Evolutionary conservation across 2,797 vertebrate genomes (phyloP).

Genomic region (Megalops cyprinoides): DNA sequence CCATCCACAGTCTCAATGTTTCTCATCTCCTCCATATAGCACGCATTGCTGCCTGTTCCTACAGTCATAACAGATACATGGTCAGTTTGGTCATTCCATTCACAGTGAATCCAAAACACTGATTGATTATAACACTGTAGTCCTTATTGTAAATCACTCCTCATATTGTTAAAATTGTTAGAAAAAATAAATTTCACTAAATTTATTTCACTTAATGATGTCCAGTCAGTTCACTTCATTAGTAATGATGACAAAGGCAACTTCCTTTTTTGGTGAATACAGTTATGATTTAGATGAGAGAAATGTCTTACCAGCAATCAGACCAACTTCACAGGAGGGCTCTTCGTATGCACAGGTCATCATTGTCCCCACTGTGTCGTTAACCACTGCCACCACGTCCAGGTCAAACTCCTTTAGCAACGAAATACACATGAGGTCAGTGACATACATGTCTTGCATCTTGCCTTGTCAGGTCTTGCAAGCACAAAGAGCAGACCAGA

Average conservation of each 20-base stretch:
- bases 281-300: no score
- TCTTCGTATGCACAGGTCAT: constrained; percentile 99
- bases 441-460: neutral
- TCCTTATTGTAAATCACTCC: no score
- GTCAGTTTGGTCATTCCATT: neutral
- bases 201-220: no score
- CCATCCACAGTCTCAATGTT: constrained; percentile 91
- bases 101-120: neutral
- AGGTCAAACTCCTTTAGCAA: constrained; percentile 90
- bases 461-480: no score
- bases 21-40: constrained; percentile 97
- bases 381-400: constrained; percentile 96
- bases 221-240: no score
- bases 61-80: constrained; percentile 37
- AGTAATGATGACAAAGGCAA: no score
- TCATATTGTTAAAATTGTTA: no score
- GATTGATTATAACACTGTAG: neutral
- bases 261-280: no score
- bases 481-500: no score
- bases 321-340: constrained; percentile 91
- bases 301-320: constrained; percentile 87
- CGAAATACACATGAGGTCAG: constrained; percentile 19
- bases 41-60: constrained; percentile 98
- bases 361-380: constrained; percentile 98
- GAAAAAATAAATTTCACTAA: no score